Base-by-base conservation (phyloP, 1,140 invertebrate genomes). In the Philaenus spumarius region DNA sequence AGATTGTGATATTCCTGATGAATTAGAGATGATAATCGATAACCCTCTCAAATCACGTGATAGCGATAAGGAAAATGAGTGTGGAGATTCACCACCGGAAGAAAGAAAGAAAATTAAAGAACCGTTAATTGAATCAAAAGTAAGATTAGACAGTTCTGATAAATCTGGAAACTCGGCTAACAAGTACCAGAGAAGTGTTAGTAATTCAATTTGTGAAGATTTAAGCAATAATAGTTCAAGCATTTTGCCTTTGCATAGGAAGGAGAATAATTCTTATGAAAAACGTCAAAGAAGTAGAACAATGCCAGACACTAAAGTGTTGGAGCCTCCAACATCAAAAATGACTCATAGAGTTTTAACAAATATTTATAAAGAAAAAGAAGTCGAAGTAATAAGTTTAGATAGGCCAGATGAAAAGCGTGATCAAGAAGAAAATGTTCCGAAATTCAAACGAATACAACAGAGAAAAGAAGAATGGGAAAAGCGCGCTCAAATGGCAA, bases 381-480 rank as follows among this genome's bases (percentile, higher is more conserved):
- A 58, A 22, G 56, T 58, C 9, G 56, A 58, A 42, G 45, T 58
- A 15, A 58, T 58, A 11, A 58, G 15, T 42, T 34, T 39, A 22
- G 46, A 58, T 20, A 37, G 19, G 14, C 14, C 56, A 3, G 47
- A 48, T 54, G 70, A 64, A 47, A 73, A 72, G 48, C 58, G 50
- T 19, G 64, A 67, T 47, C 71, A 75, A 42, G 56, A 58, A 51
- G 45, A 58, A 20, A 46, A 58, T 24, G 35, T 58, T 40, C 75
- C 78, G 6, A 73, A 81, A 60, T 82, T 82, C 63, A 83, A 83
- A 62, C 82, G 82, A 35, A 87, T 87, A 34, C 78, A 84, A 67
- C 84, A 87, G 67, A 77, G 85, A 63, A 77, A 83, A 34, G 85
- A 85, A 37, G 82, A 87, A 66, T 86, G 86, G 82, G 85, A 87